Evolutionary conservation across 2,113 vertebrate species (phyloP).

Genomic region (Malurus alboscapulatus): DNA sequence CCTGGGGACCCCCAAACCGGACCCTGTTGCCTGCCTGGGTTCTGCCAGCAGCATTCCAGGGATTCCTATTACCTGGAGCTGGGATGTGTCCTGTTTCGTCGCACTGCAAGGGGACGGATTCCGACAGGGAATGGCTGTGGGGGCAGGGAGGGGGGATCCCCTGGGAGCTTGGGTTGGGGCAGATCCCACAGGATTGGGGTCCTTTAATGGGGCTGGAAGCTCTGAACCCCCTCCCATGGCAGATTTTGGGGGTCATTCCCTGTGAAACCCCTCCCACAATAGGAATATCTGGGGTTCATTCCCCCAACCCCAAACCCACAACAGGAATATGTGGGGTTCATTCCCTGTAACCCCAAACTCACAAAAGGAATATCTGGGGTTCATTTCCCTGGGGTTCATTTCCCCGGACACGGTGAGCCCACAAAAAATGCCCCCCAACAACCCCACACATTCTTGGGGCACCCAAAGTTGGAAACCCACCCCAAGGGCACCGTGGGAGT

Average conservation of each 20-base stretch:
- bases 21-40: fast-evolving
- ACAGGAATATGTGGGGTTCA: not conserved
- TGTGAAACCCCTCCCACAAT: not conserved
- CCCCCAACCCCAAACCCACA: too few species aligned
- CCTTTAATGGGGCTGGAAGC: not conserved
- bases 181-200: fast-evolving
- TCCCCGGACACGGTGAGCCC: too few species aligned
- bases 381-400: not conserved
- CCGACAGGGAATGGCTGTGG: too few species aligned
- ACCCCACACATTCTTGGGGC: not conserved
- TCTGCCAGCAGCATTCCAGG: fast-evolving
- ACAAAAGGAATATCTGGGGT: too few species aligned
- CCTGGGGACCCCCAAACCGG: fast-evolving
- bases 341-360: too few species aligned
- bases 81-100: too few species aligned
- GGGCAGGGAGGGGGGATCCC: not conserved
- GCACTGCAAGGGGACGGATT: fast-evolving
- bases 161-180: not conserved
- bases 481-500: fast-evolving
- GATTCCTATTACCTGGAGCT: fast-evolving
- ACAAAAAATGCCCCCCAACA: fast-evolving
- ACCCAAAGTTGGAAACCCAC: not conserved
- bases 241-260: not conserved
- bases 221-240: not conserved
- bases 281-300: not conserved